Percentiles rank a stretch among this genome's conserved stretches.
phyloP scores from a whole-genome alignment of 2,888 invertebrate species.

The Xylophagus ater region DNA sequence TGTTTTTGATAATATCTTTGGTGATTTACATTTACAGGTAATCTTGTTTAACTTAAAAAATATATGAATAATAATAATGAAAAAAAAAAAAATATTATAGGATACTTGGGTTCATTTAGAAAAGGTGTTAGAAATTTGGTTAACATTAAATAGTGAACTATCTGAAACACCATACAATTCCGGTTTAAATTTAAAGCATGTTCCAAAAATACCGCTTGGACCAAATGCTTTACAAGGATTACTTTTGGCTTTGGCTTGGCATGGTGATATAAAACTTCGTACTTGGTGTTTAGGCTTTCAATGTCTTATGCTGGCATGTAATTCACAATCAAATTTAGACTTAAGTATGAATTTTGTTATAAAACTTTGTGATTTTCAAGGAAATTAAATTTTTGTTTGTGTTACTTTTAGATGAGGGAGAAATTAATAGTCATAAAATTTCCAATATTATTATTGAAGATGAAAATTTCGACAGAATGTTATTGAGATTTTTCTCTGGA shows the following conservation, averaged over 20 bases:
- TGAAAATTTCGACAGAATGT: constrained; percentile 51
- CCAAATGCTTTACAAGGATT: constrained; percentile 53
- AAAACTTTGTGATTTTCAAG: not conserved
- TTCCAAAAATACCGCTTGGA: constrained; percentile 54
- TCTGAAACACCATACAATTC: constrained; percentile 37
- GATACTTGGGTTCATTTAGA: constrained; percentile 68
- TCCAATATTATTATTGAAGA: constrained; percentile 50
- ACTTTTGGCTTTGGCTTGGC: constrained; percentile 53
- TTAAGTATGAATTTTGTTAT: not conserved
- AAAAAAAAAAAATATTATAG: constrained; percentile 30
- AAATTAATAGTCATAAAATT: constrained; percentile 33
- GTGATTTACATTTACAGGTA: constrained; percentile 49
- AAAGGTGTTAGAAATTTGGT: constrained; percentile 74
- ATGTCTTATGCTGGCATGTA: constrained; percentile 56
- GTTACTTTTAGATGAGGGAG: constrained; percentile 22
- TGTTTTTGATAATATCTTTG: constrained; percentile 59
- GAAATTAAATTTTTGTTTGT: constrained; percentile 31
- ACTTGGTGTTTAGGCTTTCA: constrained; percentile 67
- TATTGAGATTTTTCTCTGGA: constrained; percentile 52
- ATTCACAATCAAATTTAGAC: constrained; percentile 41
- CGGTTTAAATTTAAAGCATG: constrained; percentile 47
- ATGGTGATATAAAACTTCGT: constrained; percentile 55
- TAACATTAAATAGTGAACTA: constrained; percentile 62
- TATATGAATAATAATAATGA: not conserved
- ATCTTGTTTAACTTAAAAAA: constrained; percentile 6